These are phyloP conservation scores for Chelidonichthys spinosus DNA, from an alignment of 2,797 vertebrate genomes.

Conservation along the genomic window DNA sequence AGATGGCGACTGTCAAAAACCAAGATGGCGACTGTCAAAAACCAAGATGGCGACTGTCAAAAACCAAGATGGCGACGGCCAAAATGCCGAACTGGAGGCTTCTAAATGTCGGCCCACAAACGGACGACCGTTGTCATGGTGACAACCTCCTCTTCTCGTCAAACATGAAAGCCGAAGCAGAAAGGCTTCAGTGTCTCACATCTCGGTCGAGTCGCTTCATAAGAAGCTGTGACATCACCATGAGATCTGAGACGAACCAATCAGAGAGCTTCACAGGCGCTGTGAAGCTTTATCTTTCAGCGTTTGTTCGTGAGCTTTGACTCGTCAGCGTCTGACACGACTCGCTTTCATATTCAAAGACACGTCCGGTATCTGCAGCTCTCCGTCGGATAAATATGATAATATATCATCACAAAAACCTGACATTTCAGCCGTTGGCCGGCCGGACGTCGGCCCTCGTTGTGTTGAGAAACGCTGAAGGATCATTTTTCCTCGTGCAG, in stretches of 20 bases:
- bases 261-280: neutral
- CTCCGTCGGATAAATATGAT: too few species aligned
- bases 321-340: neutral
- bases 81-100: too few species aligned
- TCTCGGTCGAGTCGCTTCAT: constrained; percentile 14
- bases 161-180: neutral
- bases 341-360: neutral
- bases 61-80: too few species aligned
- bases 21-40: too few species aligned
- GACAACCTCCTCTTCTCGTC: neutral
- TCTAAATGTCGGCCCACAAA: too few species aligned
- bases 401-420: neutral
- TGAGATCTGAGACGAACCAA: neutral
- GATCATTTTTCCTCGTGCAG: constrained; percentile 54
- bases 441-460: constrained; percentile 4
- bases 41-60: too few species aligned
- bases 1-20: too few species aligned
- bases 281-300: constrained; percentile 2
- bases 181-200: neutral
- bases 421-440: constrained; percentile 48
- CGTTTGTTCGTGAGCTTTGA: neutral
- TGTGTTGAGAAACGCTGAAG: constrained; percentile 50
- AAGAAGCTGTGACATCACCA: constrained; percentile 6
- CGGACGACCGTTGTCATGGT: too few species aligned
- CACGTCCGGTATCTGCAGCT: neutral